Evolutionary conservation across 2,797 vertebrate genomes (phyloP).

Genomic region (Lepilemur ruficaudatus): DNA sequence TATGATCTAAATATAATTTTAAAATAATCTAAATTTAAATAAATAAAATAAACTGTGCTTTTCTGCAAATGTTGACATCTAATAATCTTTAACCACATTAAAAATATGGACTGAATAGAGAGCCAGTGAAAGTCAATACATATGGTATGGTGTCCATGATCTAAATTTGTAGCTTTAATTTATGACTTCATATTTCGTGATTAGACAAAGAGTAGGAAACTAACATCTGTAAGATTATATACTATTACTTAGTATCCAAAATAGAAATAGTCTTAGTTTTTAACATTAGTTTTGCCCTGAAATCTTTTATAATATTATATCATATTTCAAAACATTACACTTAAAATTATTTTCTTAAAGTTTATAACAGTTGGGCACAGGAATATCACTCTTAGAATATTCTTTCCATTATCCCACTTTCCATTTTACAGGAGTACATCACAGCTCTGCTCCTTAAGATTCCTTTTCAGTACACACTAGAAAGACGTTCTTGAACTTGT

Average conservation of each 20-base stretch:
- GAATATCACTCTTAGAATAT: background rate
- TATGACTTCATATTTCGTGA: background rate
- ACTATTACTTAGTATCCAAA: slow-evolving; percentile 1
- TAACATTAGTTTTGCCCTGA: background rate
- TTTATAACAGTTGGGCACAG: background rate
- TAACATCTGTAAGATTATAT: background rate
- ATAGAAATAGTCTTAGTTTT: slow-evolving; percentile 13
- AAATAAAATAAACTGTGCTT: background rate
- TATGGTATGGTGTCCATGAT: background rate
- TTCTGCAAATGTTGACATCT: background rate
- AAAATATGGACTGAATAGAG: background rate
- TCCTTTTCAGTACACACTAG: slow-evolving; percentile 72
- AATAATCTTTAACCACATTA: slow-evolving; percentile 3
- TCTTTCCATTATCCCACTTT: slow-evolving; percentile 36
- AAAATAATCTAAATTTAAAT: slow-evolving; percentile 12
- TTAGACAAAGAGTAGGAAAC: background rate
- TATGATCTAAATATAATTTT: background rate
- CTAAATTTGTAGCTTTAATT: background rate
- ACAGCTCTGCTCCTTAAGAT: slow-evolving; percentile 76
- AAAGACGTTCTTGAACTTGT: slow-evolving; percentile 83
- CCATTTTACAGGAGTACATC: slow-evolving; percentile 16
- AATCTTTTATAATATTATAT: slow-evolving; percentile 17
- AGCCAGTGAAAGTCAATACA: background rate
- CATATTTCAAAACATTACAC: background rate
- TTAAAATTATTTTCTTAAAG: background rate